Evolutionary conservation across 1,140 invertebrate genomes (phyloP).

Genomic region (Drosophila mauritiana): DNA sequence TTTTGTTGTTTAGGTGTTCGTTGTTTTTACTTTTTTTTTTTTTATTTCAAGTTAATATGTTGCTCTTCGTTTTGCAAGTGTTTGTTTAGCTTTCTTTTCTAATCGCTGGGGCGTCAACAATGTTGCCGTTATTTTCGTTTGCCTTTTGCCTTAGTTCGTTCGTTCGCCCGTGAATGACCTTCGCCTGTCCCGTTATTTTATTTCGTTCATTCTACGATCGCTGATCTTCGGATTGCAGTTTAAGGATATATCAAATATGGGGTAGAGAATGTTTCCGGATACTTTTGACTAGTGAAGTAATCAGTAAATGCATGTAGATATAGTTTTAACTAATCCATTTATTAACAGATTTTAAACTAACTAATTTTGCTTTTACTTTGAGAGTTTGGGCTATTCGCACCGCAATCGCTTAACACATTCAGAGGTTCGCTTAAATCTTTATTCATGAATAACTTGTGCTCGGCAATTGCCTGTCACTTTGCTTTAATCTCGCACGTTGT

Average conservation of each 20-base stretch:
- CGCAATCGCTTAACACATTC: not conserved
- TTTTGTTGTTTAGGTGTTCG: not conserved
- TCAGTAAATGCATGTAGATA: too few species aligned
- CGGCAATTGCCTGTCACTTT: constrained; percentile 44
- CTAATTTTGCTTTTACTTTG: not conserved
- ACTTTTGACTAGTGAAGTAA: too few species aligned
- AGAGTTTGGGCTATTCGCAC: not conserved
- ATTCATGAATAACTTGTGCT: constrained; percentile 26
- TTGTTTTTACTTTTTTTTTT: constrained; percentile 2
- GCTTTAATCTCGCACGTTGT: constrained; percentile 56
- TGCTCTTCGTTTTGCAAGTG: constrained; percentile 13
- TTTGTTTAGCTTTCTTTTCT: constrained; percentile 28
- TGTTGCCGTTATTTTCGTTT: constrained; percentile 20
- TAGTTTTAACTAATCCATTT: too few species aligned
- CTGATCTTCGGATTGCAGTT: constrained; percentile 13
- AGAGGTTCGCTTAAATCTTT: constrained; percentile 31
- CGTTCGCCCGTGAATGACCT: constrained; percentile 43
- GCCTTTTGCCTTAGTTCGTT: constrained; percentile 16
- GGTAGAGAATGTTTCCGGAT: not conserved
- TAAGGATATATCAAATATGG: not conserved
- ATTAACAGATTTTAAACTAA: too few species aligned
- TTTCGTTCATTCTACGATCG: constrained; percentile 1
- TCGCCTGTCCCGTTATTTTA: constrained; percentile 23
- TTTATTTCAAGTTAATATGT: constrained; percentile 8
- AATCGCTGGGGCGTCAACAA: constrained; percentile 23